Base-by-base conservation (phyloP, 2,888 invertebrate species). In the Hoplodrina ambigua region DNA sequence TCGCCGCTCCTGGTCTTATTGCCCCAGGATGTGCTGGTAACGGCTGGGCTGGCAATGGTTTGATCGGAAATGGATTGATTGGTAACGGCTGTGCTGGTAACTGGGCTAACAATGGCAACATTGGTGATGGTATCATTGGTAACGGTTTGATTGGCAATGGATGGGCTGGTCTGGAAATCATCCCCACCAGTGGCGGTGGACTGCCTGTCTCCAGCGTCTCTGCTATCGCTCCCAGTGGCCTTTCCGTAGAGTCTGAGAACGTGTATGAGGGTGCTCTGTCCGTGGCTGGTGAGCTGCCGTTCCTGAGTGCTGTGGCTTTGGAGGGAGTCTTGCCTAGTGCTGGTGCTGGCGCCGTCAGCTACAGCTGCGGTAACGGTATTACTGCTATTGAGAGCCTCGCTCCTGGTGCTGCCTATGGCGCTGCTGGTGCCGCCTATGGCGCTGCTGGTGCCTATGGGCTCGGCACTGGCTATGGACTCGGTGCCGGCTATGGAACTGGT, bases 191-290 rank as follows among this genome's bases (percentile, higher is more conserved):
- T 49, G 82, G 80, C 3, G 83, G 78, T 7, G 64, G 56, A 4
- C 57, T 83, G 3, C 67, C 75, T 8, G 73, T 80, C 10, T 41
- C 61, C 49, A 83, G 78, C 15, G 53, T 57, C 3, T 79, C 83
- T 19, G 25, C 63, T 33, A 50, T 82, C 6, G 54, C 78, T 17
- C 79, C 78, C 25, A 69, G 13, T 17, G 83, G 81, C 0, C 56
- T 83, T 44, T 72, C 80, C 15, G 54, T 84, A 20, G 53, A 66
- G 15, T 84, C 84, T 52, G 84, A 83, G 17, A 84, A 83, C 44
- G 66, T 65, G 20, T 83, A 46, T 37, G 83, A 83, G 25, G 83
- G 83, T 56, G 19, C 50, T 30, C 59, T 83, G n/a, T 60, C 67
- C 15, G 73, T 74, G 5, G 66, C 63, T 54, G 84, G 67, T 53